Evolutionary conservation across 2,113 vertebrate species (phyloP), one percentile per base, ranked within the genome.

Genomic region (Malurus elegans): DNA sequence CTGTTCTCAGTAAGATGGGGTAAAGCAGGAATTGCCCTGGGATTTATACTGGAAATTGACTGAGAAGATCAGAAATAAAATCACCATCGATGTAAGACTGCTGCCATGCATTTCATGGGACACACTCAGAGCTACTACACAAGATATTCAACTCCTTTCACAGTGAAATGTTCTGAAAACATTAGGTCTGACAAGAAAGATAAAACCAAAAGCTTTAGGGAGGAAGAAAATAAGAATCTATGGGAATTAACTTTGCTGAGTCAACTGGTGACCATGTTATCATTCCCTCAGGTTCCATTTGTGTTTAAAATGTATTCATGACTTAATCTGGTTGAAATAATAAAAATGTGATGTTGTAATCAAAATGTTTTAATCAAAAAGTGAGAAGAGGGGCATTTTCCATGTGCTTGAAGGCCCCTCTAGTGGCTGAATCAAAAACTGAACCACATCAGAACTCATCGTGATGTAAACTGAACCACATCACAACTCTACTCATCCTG

Each of bases 371-470:
- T 38, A 38, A 38, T 12, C 29, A 48, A 31, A 61, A 93, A 70
- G 25, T 1, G 18, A 50, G 51, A 62, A 32, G 6, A 62, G 1
- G 8, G 4, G 2, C 5, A 25, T 54, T 62, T 84, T 88, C 40
- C 5, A 1, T 36, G 67, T 18, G 54, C 42, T 85, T 60, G 28
- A 90, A 93, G 78, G 47, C 57, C 90, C 93, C 92, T 96, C 96
- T 97, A 92, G 95, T 94, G 96, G 88, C 51, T 66, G n/a, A 66
- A 81, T 10, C 18, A 47, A 36, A 44, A 47, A 79, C 15, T 58
- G 28, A 51, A 20, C 26, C 42, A 5, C 3, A 0, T 20, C n/a
- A 15, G 11, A 12, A 8, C 11, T 34, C 18, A 0, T 81, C 31
- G 36, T 6, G 14, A 2, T 38, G 7, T 4, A 79, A 91, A 2